Base-by-base conservation (phyloP, 2,113 vertebrate species). In the Phainopepla nitens region DNA sequence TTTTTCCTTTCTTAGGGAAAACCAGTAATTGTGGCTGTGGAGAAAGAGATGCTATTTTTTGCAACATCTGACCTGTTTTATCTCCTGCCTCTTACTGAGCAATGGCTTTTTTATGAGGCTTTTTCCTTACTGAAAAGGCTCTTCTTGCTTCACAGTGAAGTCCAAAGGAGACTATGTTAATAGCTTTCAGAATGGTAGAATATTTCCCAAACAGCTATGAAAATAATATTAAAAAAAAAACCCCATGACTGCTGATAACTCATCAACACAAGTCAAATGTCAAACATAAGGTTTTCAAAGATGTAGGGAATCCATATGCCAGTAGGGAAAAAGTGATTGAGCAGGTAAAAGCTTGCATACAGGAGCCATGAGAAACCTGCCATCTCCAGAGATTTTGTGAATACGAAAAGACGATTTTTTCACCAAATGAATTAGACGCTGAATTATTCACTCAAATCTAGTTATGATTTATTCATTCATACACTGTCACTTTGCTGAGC, bases 381-480 rank as follows among this genome's bases (percentile, higher is more conserved):
- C 41, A 51, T 39, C 50, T 79, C 70, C 47, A 83, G 53, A 44
- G 33, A 25, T 49, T 88, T 65, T 75, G 35, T 78, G 62, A 83
- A 66, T 16, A 83, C 0, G 2, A 86, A 91, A 90, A 83, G 29
- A 73, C 1, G 4, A 57, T 41, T 54, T 90, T 95, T 71, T 45
- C 54, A 82, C 45, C 84, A 91, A 93, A 82, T 57, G 18, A 87
- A 89, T 91, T 82, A 94, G 64, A 72, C n/a, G 72, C 65, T 76
- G 50, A 91, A 94, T 95, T 97, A 89, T 85, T 87, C 78, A 73
- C 91, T 85, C 57, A 87, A 94, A 89, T 85, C 81, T 80, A 85
- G 91, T 85, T 93, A 93, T 66, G 82, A 86, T 88, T 96, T 95
- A 95, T 96, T 97, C 90, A 95, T 94, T 94, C 82, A 69, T 54